Conservation (phyloP, 1,140 invertebrate species). For the Gryllus bimaculatus region DNA sequence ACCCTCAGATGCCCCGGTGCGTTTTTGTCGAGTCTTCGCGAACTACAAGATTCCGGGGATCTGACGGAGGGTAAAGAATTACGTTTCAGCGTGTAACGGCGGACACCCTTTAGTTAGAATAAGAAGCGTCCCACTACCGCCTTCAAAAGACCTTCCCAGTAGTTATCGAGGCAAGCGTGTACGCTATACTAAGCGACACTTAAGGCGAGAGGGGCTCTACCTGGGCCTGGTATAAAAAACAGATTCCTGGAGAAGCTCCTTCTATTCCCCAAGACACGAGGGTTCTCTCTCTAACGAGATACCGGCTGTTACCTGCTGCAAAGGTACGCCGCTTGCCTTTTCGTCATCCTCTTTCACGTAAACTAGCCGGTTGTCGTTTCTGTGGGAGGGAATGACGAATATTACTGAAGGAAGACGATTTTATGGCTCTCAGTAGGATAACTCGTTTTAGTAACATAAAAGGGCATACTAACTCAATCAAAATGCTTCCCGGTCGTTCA, state of each 20-base stretch:
- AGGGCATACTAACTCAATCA: too few species aligned
- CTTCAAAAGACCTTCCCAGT: not conserved
- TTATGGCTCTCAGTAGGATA: not conserved
- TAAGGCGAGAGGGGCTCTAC: not conserved
- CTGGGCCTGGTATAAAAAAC: not conserved
- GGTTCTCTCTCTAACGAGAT: not conserved
- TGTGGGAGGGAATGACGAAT: not conserved
- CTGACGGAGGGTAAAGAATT: too few species aligned
- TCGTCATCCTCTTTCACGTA: not conserved
- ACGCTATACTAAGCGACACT: not conserved
- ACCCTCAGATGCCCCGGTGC: too few species aligned
- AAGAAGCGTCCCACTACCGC: not conserved
- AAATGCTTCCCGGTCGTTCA: too few species aligned
- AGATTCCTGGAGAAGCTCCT: not conserved
- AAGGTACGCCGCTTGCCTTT: not conserved
- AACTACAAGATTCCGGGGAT: too few species aligned
- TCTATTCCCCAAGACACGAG: not conserved
- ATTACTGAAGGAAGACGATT: not conserved
- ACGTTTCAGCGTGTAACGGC: too few species aligned
- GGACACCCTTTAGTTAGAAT: not conserved
- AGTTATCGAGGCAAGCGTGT: not conserved
- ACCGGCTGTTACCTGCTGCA: not conserved
- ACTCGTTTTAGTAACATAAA: too few species aligned
- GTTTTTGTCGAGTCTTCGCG: too few species aligned
- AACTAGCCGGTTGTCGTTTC: not conserved